Conservation (phyloP, 1,140 invertebrate species). For the Calliphora vicina region DNA sequence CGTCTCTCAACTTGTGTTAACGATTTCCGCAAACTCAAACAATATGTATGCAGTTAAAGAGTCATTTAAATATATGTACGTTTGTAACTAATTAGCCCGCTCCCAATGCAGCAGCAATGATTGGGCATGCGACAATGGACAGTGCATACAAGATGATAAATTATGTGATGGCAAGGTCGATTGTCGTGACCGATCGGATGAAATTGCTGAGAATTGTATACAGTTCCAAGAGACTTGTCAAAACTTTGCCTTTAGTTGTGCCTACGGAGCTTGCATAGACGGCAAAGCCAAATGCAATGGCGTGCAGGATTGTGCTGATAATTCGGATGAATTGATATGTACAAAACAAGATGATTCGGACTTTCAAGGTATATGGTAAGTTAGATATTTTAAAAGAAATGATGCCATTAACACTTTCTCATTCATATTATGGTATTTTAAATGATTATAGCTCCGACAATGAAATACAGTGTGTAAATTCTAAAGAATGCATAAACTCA, state of each 20-base stretch:
- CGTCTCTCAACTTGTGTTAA: no score
- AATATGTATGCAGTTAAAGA: no score
- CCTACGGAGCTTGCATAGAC: slow-evolving; percentile 68
- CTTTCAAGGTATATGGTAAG: slow-evolving; percentile 24
- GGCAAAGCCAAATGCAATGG: slow-evolving; percentile 68
- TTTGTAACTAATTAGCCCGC: not conserved
- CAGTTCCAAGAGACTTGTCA: slow-evolving; percentile 56
- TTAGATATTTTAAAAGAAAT: not conserved
- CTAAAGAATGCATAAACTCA: slow-evolving; percentile 18
- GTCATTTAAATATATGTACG: no score
- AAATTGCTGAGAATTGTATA: slow-evolving; percentile 58
- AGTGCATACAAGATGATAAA: slow-evolving; percentile 18
- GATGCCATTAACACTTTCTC: not conserved
- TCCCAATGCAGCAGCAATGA: not conserved
- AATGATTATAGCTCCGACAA: not conserved
- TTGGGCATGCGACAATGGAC: slow-evolving; percentile 45
- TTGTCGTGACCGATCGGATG: slow-evolving; percentile 70
- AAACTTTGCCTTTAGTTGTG: slow-evolving; percentile 64
- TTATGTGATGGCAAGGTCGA: slow-evolving; percentile 62
- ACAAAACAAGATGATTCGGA: not conserved
- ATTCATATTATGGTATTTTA: not conserved
- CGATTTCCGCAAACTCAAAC: no score
- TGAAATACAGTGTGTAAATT: slow-evolving; percentile 27
- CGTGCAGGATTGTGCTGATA: slow-evolving; percentile 69
- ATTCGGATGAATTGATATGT: slow-evolving; percentile 71